Conservation (phyloP, 2,797 vertebrate genomes). For the Chaetodon trifasciatus region DNA sequence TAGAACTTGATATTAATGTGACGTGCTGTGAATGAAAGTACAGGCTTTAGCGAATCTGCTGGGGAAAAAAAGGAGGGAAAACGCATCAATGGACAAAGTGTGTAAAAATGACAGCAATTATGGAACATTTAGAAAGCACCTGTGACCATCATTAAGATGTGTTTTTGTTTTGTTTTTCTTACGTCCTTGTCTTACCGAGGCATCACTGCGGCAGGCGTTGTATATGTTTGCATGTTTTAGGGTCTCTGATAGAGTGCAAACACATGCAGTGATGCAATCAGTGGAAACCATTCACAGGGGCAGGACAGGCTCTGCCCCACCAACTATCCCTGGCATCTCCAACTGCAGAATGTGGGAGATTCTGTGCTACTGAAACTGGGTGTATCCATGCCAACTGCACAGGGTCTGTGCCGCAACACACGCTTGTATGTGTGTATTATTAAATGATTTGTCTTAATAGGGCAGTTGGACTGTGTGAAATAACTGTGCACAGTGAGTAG, state of each 20-base stretch:
- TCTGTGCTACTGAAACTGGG: constrained; percentile 14
- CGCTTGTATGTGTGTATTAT: background rate
- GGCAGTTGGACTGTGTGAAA: background rate
- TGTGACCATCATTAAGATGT: constrained; percentile 24
- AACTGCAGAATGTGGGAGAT: constrained; percentile 23
- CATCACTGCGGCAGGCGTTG: constrained; percentile 23
- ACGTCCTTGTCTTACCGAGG: constrained; percentile 14
- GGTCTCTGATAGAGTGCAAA: constrained; percentile 52
- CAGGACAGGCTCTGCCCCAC: constrained; percentile 40
- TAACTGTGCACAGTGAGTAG: background rate
- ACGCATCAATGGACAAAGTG: constrained; percentile 17
- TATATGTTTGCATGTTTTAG: constrained; percentile 64
- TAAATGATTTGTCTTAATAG: background rate
- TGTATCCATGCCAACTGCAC: constrained; percentile 31
- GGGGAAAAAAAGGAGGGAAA: background rate
- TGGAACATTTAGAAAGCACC: constrained; percentile 31
- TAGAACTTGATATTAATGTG: constrained; percentile 26
- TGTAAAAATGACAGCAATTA: constrained; percentile 54
- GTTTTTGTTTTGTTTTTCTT: constrained; percentile 31
- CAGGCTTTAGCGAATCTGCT: constrained; percentile 6
- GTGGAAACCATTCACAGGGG: constrained; percentile 66
- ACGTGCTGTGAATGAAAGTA: constrained; percentile 29
- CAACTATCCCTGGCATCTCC: constrained; percentile 52
- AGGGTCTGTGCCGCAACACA: background rate
- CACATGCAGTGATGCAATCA: constrained; percentile 76